Conservation (phyloP, 2,113 vertebrate species). For the Amazona vittata region DNA sequence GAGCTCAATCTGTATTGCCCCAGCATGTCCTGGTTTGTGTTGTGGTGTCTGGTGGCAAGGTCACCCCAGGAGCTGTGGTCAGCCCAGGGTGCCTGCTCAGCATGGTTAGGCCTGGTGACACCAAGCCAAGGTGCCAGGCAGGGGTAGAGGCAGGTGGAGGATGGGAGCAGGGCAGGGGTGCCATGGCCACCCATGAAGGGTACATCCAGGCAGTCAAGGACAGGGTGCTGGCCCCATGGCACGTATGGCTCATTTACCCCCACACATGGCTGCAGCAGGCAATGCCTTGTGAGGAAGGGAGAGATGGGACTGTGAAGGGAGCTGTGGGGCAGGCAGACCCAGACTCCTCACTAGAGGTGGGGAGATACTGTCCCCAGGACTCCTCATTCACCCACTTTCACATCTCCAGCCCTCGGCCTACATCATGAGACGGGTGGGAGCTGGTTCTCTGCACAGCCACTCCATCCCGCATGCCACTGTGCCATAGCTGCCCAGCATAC, state of each 20-base stretch:
- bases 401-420: background rate
- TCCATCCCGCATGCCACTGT: rapidly evolving
- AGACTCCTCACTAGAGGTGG: background rate
- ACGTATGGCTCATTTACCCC: background rate
- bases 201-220: background rate
- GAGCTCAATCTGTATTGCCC: background rate
- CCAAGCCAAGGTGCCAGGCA: background rate
- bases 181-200: rapidly evolving
- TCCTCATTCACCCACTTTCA: background rate
- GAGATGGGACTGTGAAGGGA: background rate
- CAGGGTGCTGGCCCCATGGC: background rate
- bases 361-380: background rate
- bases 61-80: background rate
- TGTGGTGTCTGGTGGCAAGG: background rate
- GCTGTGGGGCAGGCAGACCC: background rate
- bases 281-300: rapidly evolving
- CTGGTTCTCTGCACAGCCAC: background rate
- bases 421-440: background rate
- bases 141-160: background rate
- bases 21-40: background rate
- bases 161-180: background rate
- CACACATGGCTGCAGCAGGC: rapidly evolving
- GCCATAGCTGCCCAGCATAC: background rate
- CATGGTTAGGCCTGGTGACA: background rate
- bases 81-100: background rate